Conservation (phyloP, 2,797 vertebrate species). For the Chelon auratus region DNA sequence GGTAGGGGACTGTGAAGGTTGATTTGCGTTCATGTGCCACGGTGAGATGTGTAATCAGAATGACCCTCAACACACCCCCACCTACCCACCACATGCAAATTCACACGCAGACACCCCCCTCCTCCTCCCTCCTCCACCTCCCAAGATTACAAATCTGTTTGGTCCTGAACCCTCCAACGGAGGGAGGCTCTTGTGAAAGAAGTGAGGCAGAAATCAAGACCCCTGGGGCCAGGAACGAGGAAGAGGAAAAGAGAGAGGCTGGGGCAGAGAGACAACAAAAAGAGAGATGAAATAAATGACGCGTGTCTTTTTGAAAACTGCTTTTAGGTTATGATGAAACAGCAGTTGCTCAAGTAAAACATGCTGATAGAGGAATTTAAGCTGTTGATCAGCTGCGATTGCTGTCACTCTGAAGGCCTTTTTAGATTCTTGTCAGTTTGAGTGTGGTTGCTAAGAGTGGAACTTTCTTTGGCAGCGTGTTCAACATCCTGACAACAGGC, state of each 20-base stretch:
- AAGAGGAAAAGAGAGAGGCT: slow-evolving; percentile 35
- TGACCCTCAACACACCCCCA: slow-evolving; percentile 22
- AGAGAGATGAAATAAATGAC: slow-evolving; percentile 53
- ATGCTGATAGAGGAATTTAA: slow-evolving; percentile 52
- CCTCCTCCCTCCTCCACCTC: slow-evolving; percentile 15
- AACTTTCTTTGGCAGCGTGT: slow-evolving; percentile 11
- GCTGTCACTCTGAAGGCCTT: slow-evolving; percentile 47
- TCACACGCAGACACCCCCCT: not conserved
- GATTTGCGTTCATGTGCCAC: slow-evolving; percentile 56
- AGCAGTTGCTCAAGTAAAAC: slow-evolving; percentile 45
- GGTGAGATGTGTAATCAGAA: slow-evolving; percentile 64
- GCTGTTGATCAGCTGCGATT: slow-evolving; percentile 49
- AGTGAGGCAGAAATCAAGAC: slow-evolving; percentile 44
- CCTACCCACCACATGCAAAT: not conserved
- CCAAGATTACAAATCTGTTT: slow-evolving; percentile 55
- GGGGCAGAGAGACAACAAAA: slow-evolving; percentile 24
- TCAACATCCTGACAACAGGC: slow-evolving; percentile 21
- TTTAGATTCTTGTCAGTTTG: slow-evolving; percentile 45
- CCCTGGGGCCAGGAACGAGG: slow-evolving; percentile 51
- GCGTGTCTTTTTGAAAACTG: slow-evolving; percentile 53
- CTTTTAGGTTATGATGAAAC: slow-evolving; percentile 65
- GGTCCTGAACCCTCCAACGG: slow-evolving; percentile 50
- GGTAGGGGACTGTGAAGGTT: slow-evolving; percentile 58
- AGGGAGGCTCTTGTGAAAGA: slow-evolving; percentile 49
- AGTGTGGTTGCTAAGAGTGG: slow-evolving; percentile 24